These are phyloP conservation scores for Hyles euphorbiae DNA, from an alignment of 1,140 invertebrate genomes.

Conservation along the genomic window DNA sequence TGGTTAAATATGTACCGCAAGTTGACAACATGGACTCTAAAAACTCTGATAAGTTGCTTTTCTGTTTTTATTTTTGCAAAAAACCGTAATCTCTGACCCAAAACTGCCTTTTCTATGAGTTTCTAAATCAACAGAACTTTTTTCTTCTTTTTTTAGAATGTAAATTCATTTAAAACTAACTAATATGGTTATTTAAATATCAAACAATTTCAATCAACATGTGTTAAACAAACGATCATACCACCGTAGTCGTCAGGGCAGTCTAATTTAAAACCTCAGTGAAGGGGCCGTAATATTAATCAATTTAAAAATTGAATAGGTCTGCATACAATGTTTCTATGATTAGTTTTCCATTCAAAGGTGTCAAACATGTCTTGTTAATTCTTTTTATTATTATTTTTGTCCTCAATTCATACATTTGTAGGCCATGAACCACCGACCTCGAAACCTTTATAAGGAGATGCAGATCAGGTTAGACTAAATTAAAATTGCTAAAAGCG, in stretches of 20 bases:
- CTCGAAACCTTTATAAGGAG: slow-evolving; percentile 42
- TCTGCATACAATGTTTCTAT: slow-evolving; percentile 6
- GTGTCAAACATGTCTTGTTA: slow-evolving; percentile 14
- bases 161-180: too few relatives aligned
- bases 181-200: too few relatives aligned
- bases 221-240: too few relatives aligned
- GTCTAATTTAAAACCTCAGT: too few relatives aligned
- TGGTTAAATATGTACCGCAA: too few relatives aligned
- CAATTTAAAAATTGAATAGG: slow-evolving; percentile 6
- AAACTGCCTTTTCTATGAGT: not conserved
- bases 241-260: too few relatives aligned
- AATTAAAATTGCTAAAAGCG: slow-evolving; percentile 49
- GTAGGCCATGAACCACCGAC: slow-evolving; percentile 36
- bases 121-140: not conserved
- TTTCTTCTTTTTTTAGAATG: too few relatives aligned
- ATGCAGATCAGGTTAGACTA: slow-evolving; percentile 37
- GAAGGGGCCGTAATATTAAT: slow-evolving; percentile 1
- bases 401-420: slow-evolving; percentile 28
- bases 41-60: too few relatives aligned
- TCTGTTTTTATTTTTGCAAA: not conserved
- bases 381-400: slow-evolving; percentile 20
- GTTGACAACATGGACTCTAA: too few relatives aligned
- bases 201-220: too few relatives aligned
- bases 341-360: slow-evolving; percentile 11
- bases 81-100: not conserved